phyloP scores from a whole-genome alignment of 2,888 invertebrate species.

The Cartodere bifasciata region DNA sequence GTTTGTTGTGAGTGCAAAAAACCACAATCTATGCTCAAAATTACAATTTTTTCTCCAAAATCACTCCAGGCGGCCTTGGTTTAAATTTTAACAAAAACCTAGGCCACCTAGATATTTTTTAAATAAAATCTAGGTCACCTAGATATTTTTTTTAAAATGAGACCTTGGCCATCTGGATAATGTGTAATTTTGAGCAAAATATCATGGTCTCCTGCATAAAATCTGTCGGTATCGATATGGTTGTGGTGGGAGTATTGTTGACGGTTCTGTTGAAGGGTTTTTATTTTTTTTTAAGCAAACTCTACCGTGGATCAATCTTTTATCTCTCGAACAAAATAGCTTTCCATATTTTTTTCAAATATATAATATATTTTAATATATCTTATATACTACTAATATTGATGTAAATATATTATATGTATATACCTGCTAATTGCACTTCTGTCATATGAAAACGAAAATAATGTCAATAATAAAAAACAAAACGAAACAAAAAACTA shows the following conservation, averaged over 20 bases:
- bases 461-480: constrained; percentile 10
- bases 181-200: too few relatives aligned
- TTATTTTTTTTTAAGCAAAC: constrained; percentile 34
- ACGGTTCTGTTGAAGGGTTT: too few relatives aligned
- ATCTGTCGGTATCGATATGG: constrained; percentile 48
- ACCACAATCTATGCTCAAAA: too few relatives aligned
- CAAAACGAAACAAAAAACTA: too few relatives aligned
- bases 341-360: constrained; percentile 39
- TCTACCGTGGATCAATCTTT: constrained; percentile 47
- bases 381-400: constrained; percentile 40
- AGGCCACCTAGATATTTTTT: too few relatives aligned
- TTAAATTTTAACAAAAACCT: too few relatives aligned
- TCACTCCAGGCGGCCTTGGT: too few relatives aligned
- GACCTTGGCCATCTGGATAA: too few relatives aligned
- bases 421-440: constrained; percentile 51
- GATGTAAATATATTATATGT: constrained; percentile 44
- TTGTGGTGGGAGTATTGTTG: constrained; percentile 36
- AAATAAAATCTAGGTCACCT: too few relatives aligned
- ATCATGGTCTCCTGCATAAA: too few relatives aligned
- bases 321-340: constrained; percentile 53
- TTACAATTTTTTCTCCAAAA: too few relatives aligned
- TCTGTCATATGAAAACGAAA: constrained; percentile 40
- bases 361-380: constrained; percentile 40
- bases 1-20: constrained; percentile 35
- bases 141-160: too few relatives aligned